phyloP scores from a whole-genome alignment of 2,888 invertebrate genomes.

The Melanotus villosus region DNA sequence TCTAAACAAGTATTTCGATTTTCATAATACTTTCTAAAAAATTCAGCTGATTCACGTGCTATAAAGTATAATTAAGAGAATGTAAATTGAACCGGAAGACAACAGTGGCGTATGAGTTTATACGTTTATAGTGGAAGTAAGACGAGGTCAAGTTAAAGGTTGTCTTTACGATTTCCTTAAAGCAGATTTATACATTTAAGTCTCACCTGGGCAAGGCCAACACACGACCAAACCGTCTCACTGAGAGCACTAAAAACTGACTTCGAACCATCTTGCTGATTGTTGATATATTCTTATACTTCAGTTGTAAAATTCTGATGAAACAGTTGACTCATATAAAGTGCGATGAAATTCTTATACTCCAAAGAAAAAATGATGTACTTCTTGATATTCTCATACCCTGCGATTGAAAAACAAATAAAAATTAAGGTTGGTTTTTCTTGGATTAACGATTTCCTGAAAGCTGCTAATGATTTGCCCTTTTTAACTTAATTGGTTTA shows the following conservation, averaged over 20 bases:
- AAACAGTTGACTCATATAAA: slow-evolving; percentile 36
- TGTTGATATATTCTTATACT: no score
- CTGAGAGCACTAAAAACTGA: slow-evolving; percentile 57
- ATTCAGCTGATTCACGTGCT: not conserved
- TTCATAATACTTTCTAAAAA: no score
- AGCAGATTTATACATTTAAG: slow-evolving; percentile 29
- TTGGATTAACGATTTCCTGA: not conserved
- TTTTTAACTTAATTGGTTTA: not conserved
- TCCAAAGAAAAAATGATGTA: slow-evolving; percentile 44
- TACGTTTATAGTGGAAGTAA: slow-evolving; percentile 18
- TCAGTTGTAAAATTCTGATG: no score
- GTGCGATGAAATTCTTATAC: slow-evolving; percentile 43
- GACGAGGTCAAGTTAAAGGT: slow-evolving; percentile 54
- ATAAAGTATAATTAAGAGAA: not conserved
- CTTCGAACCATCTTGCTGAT: no score
- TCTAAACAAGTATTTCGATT: no score
- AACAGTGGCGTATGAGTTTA: not conserved
- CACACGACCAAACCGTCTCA: slow-evolving; percentile 62
- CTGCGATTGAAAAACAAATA: slow-evolving; percentile 37
- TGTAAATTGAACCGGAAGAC: not conserved
- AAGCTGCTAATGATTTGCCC: slow-evolving; percentile 35
- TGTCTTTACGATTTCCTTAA: slow-evolving; percentile 17
- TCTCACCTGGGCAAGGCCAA: slow-evolving; percentile 66
- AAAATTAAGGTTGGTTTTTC: not conserved
- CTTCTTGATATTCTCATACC: slow-evolving; percentile 39